Evolutionary conservation across 2,888 invertebrate genomes (phyloP), one percentile per base, ranked within the genome.

Genomic region (Seira sanloemensis): DNA sequence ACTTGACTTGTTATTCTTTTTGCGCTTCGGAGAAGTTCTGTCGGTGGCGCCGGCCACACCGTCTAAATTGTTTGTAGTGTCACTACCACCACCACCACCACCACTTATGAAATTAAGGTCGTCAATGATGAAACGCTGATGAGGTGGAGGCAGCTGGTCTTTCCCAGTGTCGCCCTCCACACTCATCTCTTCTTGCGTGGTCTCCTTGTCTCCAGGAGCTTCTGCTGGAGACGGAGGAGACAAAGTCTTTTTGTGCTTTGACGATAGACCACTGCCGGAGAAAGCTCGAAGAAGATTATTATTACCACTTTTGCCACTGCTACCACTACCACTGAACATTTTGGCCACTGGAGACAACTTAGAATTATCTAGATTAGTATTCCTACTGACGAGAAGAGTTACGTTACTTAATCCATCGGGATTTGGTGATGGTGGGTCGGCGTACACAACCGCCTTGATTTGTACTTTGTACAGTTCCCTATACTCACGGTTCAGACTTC

Each of bases 401-500:
- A 58, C 67, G 18, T 80, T 80, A 18, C 1, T 21, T 25, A 9
- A 62, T 19, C 37, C 58, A n/a, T 76, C 26, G 19, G 2, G 21
- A 67, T n/a, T 4, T 24, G 23, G 2, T 37, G 21, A 19, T 5
- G 25, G 62, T 9, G 7, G 24, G 12, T n/a, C 23, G n/a, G 79
- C 78, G 67, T 84, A 83, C 2, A 90, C 90, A 88, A 94, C 93
- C 0, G 96, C 96, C 88, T 94, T 94, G 87, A 98, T 94, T 90
- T 94, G 94, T 58, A 98, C 93, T 74, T 94, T 93, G 92, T 97
- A 98, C 84, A 93, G 93, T 90, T 97, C 97, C 89, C 95, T 95
- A 77, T 97, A 94, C 91, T 99, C 99, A 86, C 99, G 94, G 92
- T 99, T 99, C 85, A 99, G 92, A 85, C 87, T 89, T 50, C 92